Base-by-base conservation (phyloP, 2,888 invertebrate species). In the Tanypteryx hageni region DNA sequence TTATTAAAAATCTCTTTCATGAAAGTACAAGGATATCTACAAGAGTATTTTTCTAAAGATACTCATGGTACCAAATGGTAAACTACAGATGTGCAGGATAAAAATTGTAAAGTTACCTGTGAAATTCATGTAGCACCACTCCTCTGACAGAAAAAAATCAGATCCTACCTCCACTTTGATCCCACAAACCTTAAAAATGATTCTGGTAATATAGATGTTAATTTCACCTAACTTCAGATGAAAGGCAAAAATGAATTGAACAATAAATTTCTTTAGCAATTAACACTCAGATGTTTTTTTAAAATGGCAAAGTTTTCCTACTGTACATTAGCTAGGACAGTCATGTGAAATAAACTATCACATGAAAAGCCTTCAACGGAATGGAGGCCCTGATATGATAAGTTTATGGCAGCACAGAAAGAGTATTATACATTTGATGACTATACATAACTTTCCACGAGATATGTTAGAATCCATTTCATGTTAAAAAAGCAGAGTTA, bases 321-420 rank as follows among this genome's bases (percentile, higher is more conserved):
- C 61, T 64, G 64, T 44, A 89, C 64, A 83, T 83, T 83, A 89
- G 89, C 89, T 89, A 89, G 64, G 64, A 89, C 44, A 89, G n/a
- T 44, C 89, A 89, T 89, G 64, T 64, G 61, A 86, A 86, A 86
- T 86, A 18, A 59, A 89, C 18, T 64, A 89, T 89, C 89, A 64
- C 89, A 89, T 89, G 89, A 44, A 89, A 89, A 89, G 89, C 89
- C 89, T 64, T 89, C 89, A 89, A 89, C 14, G 18, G 89, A 89
- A 64, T 89, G 89, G 89, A 89, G 89, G 89, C 89, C 44, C 89
- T 89, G 89, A 89, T 89, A 89, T 89, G 89, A 89, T 89, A 89
- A n/a, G 89, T 89, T 89, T 44, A 89, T 64, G 89, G 89, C 89
- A 89, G 89, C 89, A 89, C 89, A 64, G 64, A 89, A 89, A 89